Conservation (phyloP, 1,140 invertebrate genomes). For the Drosophila athabasca region DNA sequence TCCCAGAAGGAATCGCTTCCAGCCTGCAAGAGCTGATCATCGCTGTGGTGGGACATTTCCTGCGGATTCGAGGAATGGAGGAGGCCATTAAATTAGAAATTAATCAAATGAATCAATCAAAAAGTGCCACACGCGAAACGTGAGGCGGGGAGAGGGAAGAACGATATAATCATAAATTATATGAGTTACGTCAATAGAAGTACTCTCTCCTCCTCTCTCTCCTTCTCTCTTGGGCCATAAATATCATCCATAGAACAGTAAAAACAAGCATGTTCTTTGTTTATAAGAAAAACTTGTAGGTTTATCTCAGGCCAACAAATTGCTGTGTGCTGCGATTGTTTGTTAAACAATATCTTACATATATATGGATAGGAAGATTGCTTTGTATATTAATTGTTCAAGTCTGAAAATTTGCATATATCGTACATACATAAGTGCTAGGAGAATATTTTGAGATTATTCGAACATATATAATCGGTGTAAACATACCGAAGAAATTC, state of each 20-base stretch:
- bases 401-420: slow-evolving; percentile 18
- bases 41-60: slow-evolving; percentile 97
- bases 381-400: slow-evolving; percentile 35
- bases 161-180: slow-evolving; percentile 32
- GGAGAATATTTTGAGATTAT: slow-evolving; percentile 9
- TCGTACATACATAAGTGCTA: slow-evolving; percentile 30
- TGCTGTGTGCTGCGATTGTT: slow-evolving; percentile 14
- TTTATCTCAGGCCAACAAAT: slow-evolving; percentile 38
- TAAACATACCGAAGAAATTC: slow-evolving; percentile 9
- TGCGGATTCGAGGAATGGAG: slow-evolving; percentile 20
- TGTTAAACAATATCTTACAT: slow-evolving; percentile 42
- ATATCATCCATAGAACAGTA: slow-evolving; percentile 18
- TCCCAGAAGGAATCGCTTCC: slow-evolving; percentile 98
- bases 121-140: slow-evolving; percentile 17
- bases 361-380: neutral
- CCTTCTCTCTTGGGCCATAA: slow-evolving; percentile 17
- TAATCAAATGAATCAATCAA: slow-evolving; percentile 23
- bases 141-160: neutral
- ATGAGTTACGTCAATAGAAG: slow-evolving; percentile 39
- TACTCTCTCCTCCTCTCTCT: too few relatives aligned
- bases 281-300: slow-evolving; percentile 47
- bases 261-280: slow-evolving; percentile 39
- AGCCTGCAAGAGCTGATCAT: slow-evolving; percentile 95
- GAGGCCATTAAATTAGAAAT: slow-evolving; percentile 6
- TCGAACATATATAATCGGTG: too few relatives aligned